Evolutionary conservation across 2,113 vertebrate species (phyloP).

Genomic region (Brachyhypopomus occidentalis): DNA sequence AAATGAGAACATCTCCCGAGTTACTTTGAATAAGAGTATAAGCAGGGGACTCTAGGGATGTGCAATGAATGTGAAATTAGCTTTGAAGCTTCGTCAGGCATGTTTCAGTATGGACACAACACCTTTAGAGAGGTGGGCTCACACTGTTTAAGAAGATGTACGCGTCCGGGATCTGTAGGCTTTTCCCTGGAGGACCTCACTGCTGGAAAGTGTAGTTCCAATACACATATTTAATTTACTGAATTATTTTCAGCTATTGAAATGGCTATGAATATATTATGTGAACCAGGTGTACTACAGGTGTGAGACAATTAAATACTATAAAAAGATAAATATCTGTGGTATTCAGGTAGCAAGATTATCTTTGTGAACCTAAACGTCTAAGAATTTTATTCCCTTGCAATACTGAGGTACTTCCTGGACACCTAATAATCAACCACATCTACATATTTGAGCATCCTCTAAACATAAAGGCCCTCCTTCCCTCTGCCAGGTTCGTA

Average conservation of each 20-base stretch:
- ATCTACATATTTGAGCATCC: background rate
- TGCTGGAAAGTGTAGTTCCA: too few species aligned
- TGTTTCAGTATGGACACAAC: background rate
- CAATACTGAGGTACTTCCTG: background rate
- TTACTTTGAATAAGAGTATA: background rate
- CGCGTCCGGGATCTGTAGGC: background rate
- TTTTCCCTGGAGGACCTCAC: too few species aligned
- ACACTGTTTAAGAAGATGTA: background rate
- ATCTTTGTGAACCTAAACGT: too few species aligned
- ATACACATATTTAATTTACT: too few species aligned
- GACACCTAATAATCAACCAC: background rate
- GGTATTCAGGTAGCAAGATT: too few species aligned
- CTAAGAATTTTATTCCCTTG: too few species aligned
- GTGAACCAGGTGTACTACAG: too few species aligned
- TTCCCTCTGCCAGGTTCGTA: constrained; percentile 78
- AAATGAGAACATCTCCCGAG: constrained; percentile 20
- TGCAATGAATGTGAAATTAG: background rate
- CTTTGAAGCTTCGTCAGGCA: background rate
- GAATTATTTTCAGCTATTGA: too few species aligned
- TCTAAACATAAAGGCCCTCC: too few species aligned
- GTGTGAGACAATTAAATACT: too few species aligned
- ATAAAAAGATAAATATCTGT: too few species aligned
- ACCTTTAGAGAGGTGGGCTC: background rate
- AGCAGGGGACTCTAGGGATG: background rate
- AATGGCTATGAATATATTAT: too few species aligned